These are phyloP conservation scores for Ciconia stormi DNA, from an alignment of 2,113 vertebrate species.

Conservation along the genomic window DNA sequence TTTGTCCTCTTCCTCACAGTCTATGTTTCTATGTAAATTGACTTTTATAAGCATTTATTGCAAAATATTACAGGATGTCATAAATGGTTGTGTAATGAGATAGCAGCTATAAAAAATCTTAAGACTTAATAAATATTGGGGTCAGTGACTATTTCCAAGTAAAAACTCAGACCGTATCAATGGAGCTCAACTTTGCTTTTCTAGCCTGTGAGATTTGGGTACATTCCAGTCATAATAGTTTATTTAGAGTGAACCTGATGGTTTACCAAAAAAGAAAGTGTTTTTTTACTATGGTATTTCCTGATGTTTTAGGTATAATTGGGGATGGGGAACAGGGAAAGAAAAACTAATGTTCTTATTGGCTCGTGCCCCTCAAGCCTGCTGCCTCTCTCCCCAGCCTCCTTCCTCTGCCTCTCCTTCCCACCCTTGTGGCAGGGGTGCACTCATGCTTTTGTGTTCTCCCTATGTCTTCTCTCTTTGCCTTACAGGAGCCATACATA, in stretches of 20 bases:
- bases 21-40: not conserved
- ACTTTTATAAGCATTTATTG: conserved; percentile 28
- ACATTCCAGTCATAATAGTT: conserved; percentile 42
- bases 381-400: not conserved
- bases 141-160: conserved; percentile 23
- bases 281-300: conserved; percentile 8
- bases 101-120: conserved; percentile 18
- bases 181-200: not conserved
- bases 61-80: conserved; percentile 41
- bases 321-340: not conserved
- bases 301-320: not conserved
- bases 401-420: not conserved
- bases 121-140: conserved; percentile 20
- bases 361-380: not conserved
- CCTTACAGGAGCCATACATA: conserved; percentile 57
- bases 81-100: conserved; percentile 55
- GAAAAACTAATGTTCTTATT: not conserved
- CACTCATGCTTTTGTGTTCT: not conserved
- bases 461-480: not conserved
- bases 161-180: not conserved
- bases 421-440: not conserved
- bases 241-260: not conserved
- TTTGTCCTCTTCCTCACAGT: not conserved
- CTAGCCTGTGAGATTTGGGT: conserved; percentile 45
- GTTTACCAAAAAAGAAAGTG: conserved; percentile 1